Evolutionary conservation across 2,797 vertebrate species (phyloP).

Genomic region (Bufotes viridis): DNA sequence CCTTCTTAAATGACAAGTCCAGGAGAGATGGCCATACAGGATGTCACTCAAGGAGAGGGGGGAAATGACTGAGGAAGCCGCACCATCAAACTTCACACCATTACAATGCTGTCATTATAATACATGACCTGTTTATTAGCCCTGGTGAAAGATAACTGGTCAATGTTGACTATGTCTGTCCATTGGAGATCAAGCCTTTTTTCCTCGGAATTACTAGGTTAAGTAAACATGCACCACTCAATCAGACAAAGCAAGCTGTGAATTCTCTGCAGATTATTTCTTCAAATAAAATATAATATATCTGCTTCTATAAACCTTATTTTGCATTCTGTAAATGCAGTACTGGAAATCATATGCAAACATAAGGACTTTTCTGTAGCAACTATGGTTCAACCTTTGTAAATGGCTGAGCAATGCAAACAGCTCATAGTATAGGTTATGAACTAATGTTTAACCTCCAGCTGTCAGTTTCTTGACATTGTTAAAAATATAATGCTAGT

Average conservation of each 20-base stretch:
- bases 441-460: conserved; percentile 56
- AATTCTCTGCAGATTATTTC: not conserved
- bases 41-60: too few relatives aligned
- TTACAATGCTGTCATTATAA: not conserved
- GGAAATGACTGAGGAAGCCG: not conserved
- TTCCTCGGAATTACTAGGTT: conserved; percentile 28
- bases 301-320: not conserved
- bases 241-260: not conserved
- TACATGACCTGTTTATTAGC: conserved; percentile 15
- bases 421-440: conserved; percentile 48
- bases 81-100: not conserved
- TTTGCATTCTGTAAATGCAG: conserved; percentile 2
- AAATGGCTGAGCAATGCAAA: conserved; percentile 36
- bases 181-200: not conserved
- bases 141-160: conserved; percentile 25
- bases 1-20: too few relatives aligned
- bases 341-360: not conserved
- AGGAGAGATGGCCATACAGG: too few relatives aligned
- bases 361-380: not conserved
- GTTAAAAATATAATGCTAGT: conserved; percentile 59
- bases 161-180: conserved; percentile 21
- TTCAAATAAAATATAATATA: not conserved
- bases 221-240: conserved; percentile 24
- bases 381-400: conserved; percentile 14
- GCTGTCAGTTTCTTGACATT: conserved; percentile 56